Evolutionary conservation across 2,113 vertebrate genomes (phyloP).

Genomic region (Leucoraja erinaceus): DNA sequence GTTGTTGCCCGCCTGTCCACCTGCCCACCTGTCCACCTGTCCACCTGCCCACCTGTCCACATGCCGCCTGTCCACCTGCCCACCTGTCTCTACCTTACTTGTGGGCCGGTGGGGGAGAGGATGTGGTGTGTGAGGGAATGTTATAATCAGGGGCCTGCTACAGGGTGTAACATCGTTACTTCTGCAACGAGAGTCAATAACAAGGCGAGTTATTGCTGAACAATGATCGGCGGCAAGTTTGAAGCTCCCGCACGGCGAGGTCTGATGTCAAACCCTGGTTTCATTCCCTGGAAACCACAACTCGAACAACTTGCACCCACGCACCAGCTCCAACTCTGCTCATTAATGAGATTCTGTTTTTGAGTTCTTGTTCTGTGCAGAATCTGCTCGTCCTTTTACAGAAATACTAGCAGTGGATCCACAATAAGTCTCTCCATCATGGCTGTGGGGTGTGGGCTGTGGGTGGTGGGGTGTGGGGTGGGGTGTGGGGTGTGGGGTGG

Average conservation of each 20-base stretch:
- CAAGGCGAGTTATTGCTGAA: not conserved
- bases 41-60: no score
- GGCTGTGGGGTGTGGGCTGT: no score
- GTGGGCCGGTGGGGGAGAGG: not conserved
- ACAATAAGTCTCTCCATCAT: no score
- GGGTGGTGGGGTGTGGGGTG: no score
- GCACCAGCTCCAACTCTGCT: not conserved
- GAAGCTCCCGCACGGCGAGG: not conserved
- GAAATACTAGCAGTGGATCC: not conserved
- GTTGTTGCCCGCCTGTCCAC: no score
- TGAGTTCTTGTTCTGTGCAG: constrained; percentile 22
- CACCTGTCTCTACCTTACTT: no score
- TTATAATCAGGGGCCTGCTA: not conserved
- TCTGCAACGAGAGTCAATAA: not conserved
- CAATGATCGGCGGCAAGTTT: not conserved
- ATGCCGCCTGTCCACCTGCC: no score
- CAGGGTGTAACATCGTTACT: not conserved
- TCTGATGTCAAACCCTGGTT: not conserved
- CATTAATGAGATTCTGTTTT: constrained; percentile 8
- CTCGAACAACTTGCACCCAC: not conserved
- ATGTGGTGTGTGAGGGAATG: not conserved
- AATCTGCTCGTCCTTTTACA: not conserved
- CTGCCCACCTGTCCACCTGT: no score
- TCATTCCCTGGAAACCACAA: not conserved
- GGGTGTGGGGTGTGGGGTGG: no score